Evolutionary conservation across 37 sponge, comb jelly and placozoan genomes (phyloP), one percentile per base, ranked within the genome.

Genomic region (Ianthella basta): DNA sequence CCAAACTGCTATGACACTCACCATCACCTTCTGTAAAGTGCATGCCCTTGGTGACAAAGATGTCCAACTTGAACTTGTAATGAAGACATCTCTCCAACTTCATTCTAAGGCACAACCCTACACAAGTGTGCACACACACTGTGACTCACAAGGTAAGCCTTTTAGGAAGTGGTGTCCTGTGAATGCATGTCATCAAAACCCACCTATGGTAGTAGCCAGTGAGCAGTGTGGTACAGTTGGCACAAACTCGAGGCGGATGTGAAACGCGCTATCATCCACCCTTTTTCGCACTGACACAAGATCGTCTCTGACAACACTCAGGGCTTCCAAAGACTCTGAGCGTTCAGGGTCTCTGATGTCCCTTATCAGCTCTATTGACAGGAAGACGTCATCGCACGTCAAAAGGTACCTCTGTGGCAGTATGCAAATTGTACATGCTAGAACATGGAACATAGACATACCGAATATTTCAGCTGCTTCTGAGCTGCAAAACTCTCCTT

Each of bases 141-240:
- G 50, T 44, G 8, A 3, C 3, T 10, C 12, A 33, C 38, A 75
- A 34, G n/a, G n/a, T n/a, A n/a, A n/a, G n/a, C n/a, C n/a, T n/a
- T n/a, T n/a, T n/a, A n/a, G n/a, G n/a, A n/a, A n/a, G n/a, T n/a
- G n/a, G n/a, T n/a, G n/a, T n/a, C n/a, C n/a, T n/a, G n/a, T n/a
- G n/a, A n/a, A 15, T 32, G 30, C 13, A 4, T 61, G 36, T 16
- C 33, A 70, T 14, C 29, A 70, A 15, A 38, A 10, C 81, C 19
- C 44, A 73, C 97, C 97, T 32, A 97, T 97, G 23, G 94, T 82
- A 64, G 94, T 94, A 36, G 97, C 97, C 63, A 97, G 79, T 0
- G 95, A 94, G 86, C 97, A 97, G 85, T 97, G 97, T 23, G 94
- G 95, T 12, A 97, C 94, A 39, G 97, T 97, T 36, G 97, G 97